Evolutionary conservation across 1,140 invertebrate species (phyloP).

Genomic region (Protaetia brevitarsis): DNA sequence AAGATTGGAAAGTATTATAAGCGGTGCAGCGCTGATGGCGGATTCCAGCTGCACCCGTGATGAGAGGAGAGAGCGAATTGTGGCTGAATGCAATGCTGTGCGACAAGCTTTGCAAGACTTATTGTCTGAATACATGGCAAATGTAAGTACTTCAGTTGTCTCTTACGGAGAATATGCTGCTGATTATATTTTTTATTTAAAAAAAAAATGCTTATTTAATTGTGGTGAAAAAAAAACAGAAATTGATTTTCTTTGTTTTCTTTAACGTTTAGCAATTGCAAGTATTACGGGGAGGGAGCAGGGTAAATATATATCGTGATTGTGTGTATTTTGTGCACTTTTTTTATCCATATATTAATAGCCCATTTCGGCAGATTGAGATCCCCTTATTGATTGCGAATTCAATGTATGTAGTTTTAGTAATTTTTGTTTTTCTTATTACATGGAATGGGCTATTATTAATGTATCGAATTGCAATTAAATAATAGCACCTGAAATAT

Average conservation of each 20-base stretch:
- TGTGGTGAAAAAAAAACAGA: too few species aligned
- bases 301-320: conserved; percentile 54
- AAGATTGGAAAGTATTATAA: conserved; percentile 94
- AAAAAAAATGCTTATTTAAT: too few species aligned
- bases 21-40: conserved; percentile 95
- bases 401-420: not conserved
- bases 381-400: not conserved
- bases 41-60: conserved; percentile 92
- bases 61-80: conserved; percentile 90
- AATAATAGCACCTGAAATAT: too few species aligned
- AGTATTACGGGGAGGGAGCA: conserved; percentile 57
- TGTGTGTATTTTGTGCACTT: conserved; percentile 22
- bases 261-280: conserved; percentile 50
- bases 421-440: too few species aligned
- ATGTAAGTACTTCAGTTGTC: conserved; percentile 63
- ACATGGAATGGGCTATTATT: too few species aligned
- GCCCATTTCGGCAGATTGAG: not conserved
- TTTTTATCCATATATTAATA: not conserved
- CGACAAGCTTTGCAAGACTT: conserved; percentile 97
- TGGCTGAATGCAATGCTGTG: conserved; percentile 97
- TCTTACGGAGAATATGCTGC: not conserved
- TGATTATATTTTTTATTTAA: too few species aligned
- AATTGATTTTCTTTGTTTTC: conserved; percentile 28
- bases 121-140: conserved; percentile 94
- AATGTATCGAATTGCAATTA: too few species aligned